These are phyloP conservation scores for Herminia tarsipennalis DNA, from an alignment of 2,888 invertebrate species.

Conservation along the genomic window DNA sequence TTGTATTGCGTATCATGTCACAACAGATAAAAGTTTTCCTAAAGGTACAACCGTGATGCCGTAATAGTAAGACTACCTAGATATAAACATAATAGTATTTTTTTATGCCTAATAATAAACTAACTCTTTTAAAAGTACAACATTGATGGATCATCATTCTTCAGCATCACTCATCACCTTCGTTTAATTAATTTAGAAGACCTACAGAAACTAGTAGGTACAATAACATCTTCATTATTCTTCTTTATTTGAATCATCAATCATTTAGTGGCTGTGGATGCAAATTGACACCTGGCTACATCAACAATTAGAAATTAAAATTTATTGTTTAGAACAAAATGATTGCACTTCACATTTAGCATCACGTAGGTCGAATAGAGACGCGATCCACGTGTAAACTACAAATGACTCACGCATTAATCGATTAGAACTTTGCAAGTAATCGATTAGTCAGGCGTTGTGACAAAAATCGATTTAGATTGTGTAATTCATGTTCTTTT, in stretches of 20 bases:
- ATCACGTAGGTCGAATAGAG: slow-evolving; percentile 19
- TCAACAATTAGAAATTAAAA: slow-evolving; percentile 27
- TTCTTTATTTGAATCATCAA: slow-evolving; percentile 23
- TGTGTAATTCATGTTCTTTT: background rate
- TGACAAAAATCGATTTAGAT: background rate
- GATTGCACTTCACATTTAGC: slow-evolving; percentile 13
- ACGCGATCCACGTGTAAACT: slow-evolving; percentile 13
- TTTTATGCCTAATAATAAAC: no score
- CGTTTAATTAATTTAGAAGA: no score
- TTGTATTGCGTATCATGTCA: no score
- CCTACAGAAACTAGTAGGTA: background rate
- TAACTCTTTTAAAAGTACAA: no score
- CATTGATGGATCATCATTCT: no score
- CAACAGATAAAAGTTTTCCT: no score
- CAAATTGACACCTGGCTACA: slow-evolving; percentile 10
- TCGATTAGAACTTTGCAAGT: slow-evolving; percentile 6
- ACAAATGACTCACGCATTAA: slow-evolving; percentile 6
- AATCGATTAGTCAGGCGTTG: slow-evolving; percentile 6
- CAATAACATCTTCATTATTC: slow-evolving; percentile 8
- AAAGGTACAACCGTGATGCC: no score
- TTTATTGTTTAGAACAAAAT: slow-evolving; percentile 23
- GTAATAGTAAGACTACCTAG: no score
- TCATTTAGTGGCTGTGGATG: slow-evolving; percentile 10
- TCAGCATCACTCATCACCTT: no score
- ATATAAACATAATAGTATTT: no score